Evolutionary conservation across 2,113 vertebrate genomes (phyloP).

Genomic region (Poeciliopsis occidentalis): DNA sequence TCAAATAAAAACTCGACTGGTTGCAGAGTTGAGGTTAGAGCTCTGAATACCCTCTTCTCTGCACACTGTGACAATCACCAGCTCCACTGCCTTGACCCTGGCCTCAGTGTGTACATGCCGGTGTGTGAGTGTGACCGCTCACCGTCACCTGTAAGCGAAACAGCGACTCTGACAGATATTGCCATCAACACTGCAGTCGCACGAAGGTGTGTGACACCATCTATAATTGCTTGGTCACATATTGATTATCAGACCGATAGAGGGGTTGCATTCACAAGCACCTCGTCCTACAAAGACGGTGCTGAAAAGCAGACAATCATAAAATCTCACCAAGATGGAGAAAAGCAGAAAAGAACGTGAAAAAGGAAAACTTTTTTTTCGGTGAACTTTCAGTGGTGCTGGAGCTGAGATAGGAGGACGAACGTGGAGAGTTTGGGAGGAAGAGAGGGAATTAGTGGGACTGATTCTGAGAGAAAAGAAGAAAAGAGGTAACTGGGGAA

Average conservation of each 20-base stretch:
- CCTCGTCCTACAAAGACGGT: background rate
- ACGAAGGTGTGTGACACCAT: slow-evolving; percentile 40
- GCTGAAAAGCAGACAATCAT: slow-evolving; percentile 1
- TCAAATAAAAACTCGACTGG: slow-evolving; percentile 32
- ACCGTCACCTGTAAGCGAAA: slow-evolving; percentile 26
- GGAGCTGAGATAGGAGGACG: slow-evolving; percentile 42
- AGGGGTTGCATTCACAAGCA: background rate
- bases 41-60: slow-evolving; percentile 28
- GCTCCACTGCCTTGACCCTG: slow-evolving; percentile 46
- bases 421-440: slow-evolving; percentile 17
- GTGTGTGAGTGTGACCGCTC: slow-evolving; percentile 17
- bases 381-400: slow-evolving; percentile 51
- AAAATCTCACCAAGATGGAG: slow-evolving; percentile 17
- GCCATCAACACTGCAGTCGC: slow-evolving; percentile 48
- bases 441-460: slow-evolving; percentile 43
- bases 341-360: slow-evolving; percentile 29
- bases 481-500: too few relatives aligned
- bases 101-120: slow-evolving; percentile 24
- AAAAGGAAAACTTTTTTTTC: slow-evolving; percentile 40
- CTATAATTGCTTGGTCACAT: slow-evolving; percentile 42
- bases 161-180: slow-evolving; percentile 37
- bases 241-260: slow-evolving; percentile 56
- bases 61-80: slow-evolving; percentile 52
- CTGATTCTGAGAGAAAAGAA: slow-evolving; percentile 35
- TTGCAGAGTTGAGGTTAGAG: slow-evolving; percentile 34